These are phyloP conservation scores for Pantala flavescens DNA, from an alignment of 1,140 invertebrate genomes.

Conservation along the genomic window DNA sequence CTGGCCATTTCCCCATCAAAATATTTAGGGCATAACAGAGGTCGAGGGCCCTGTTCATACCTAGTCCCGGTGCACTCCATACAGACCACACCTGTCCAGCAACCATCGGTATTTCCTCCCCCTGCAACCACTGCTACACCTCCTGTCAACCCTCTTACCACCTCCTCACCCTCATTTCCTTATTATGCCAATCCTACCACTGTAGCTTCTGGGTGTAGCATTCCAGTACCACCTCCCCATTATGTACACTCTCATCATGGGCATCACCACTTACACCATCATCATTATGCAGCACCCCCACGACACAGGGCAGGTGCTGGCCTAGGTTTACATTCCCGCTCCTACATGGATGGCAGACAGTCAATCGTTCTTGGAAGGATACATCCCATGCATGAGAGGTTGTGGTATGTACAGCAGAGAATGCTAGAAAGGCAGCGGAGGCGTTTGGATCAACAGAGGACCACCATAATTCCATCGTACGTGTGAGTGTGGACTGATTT, in stretches of 20 bases:
- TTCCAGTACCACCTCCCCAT: slow-evolving; percentile 12
- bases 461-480: background rate
- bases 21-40: no score
- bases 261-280: background rate
- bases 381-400: slow-evolving; percentile 57
- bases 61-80: background rate
- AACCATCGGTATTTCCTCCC: slow-evolving; percentile 25
- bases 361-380: slow-evolving; percentile 37
- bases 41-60: background rate
- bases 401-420: slow-evolving; percentile 62
- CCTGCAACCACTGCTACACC: slow-evolving; percentile 24
- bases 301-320: background rate
- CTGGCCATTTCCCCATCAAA: no score
- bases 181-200: background rate
- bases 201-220: background rate
- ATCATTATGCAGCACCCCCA: background rate
- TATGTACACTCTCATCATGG: slow-evolving; percentile 17
- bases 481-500: background rate
- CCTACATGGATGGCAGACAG: background rate
- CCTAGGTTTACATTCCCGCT: background rate
- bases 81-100: background rate
- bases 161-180: background rate
- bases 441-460: slow-evolving; percentile 37
- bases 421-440: slow-evolving; percentile 55
- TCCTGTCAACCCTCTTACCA: slow-evolving; percentile 18